phyloP scores from a whole-genome alignment of 2,113 vertebrate genomes.

The Macquaria ambigua region DNA sequence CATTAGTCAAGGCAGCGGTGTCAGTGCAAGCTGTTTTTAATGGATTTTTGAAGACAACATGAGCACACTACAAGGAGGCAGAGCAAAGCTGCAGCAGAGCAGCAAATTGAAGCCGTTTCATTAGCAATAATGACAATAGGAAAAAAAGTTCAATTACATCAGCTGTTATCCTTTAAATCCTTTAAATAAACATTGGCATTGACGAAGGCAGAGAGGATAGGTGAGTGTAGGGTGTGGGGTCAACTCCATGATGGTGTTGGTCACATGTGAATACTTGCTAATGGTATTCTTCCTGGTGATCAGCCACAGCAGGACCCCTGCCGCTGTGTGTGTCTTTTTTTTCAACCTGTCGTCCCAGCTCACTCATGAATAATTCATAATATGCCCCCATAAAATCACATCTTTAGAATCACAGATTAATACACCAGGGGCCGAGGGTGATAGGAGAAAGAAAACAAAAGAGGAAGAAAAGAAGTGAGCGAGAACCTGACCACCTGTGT shows the following conservation, averaged over 20 bases:
- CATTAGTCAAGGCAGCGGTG: conserved; percentile 26
- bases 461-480: neutral
- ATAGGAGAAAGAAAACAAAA: conserved; percentile 2
- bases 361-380: conserved; percentile 77
- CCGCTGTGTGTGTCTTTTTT: conserved; percentile 33
- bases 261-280: conserved; percentile 68
- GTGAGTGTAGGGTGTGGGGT: conserved; percentile 14
- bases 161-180: conserved; percentile 56
- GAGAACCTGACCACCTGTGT: neutral
- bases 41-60: conserved; percentile 46
- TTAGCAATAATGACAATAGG: conserved; percentile 34
- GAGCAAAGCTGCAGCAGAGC: conserved; percentile 19
- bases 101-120: conserved; percentile 41
- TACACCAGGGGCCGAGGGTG: conserved; percentile 47
- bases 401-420: conserved; percentile 77
- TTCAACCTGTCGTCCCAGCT: conserved; percentile 28
- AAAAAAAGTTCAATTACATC: conserved; percentile 26
- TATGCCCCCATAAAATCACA: conserved; percentile 65
- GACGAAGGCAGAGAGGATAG: conserved; percentile 28
- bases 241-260: conserved; percentile 52
- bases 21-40: conserved; percentile 41
- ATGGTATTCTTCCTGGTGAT: conserved; percentile 75
- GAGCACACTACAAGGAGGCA: neutral
- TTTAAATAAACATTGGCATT: conserved; percentile 55
- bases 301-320: conserved; percentile 59